Conservation (phyloP, 2,113 vertebrate species). For the Chaetura pelagica region DNA sequence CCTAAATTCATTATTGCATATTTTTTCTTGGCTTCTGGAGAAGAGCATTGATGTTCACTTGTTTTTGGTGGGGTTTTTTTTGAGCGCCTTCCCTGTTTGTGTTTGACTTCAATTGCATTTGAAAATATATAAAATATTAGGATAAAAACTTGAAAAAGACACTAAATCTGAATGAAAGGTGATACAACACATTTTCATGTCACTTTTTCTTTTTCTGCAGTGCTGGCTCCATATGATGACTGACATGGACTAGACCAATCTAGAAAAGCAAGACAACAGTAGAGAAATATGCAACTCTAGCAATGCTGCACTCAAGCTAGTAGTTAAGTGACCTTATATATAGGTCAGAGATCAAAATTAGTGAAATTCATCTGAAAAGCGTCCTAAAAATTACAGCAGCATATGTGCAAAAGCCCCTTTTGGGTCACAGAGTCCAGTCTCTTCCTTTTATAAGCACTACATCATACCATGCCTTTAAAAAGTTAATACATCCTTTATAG, state of each 20-base stretch:
- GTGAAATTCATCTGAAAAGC: not conserved
- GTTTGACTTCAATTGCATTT: not conserved
- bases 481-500: not conserved
- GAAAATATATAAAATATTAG: not conserved
- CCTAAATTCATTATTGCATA: not conserved
- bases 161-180: not conserved
- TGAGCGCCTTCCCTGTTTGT: not conserved
- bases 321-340: not conserved
- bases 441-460: not conserved
- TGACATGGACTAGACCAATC: not conserved
- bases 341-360: not conserved
- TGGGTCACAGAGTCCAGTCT: not conserved
- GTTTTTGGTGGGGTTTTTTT: not conserved
- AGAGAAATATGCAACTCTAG: not conserved
- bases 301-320: not conserved
- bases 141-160: not conserved
- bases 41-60: not conserved
- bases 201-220: not conserved
- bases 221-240: not conserved
- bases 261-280: not conserved
- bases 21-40: not conserved
- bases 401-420: not conserved
- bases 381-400: not conserved
- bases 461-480: not conserved
- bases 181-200: not conserved